Conservation (phyloP, 2,888 invertebrate species). For the Drosophila histrio region DNA sequence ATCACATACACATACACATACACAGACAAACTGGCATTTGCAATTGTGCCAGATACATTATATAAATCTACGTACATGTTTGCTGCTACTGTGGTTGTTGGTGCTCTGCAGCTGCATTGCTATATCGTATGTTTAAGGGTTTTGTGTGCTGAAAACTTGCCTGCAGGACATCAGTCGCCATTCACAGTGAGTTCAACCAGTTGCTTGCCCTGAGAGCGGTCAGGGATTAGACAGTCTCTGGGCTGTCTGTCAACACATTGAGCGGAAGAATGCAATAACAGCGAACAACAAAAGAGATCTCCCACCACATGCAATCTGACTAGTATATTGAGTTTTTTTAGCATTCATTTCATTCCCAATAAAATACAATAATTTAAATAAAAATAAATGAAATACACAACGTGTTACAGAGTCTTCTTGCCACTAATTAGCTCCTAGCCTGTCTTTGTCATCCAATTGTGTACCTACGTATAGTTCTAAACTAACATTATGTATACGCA, state of each 20-base stretch:
- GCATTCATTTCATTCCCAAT: background rate
- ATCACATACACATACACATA: background rate
- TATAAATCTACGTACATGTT: slow-evolving; percentile 9
- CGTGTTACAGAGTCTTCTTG: too few relatives aligned
- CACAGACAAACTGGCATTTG: slow-evolving; percentile 3
- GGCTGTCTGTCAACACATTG: slow-evolving; percentile 51
- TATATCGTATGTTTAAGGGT: slow-evolving; percentile 63
- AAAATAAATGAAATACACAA: background rate
- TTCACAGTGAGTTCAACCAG: slow-evolving; percentile 28
- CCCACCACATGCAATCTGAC: background rate
- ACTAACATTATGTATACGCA: slow-evolving; percentile 9
- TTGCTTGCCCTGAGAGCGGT: slow-evolving; percentile 10
- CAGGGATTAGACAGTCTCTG: slow-evolving; percentile 2
- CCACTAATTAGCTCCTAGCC: background rate
- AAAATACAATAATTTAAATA: background rate
- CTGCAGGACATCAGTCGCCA: slow-evolving; percentile 74
- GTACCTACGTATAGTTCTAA: background rate
- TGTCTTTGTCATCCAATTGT: background rate
- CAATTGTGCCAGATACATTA: slow-evolving; percentile 31
- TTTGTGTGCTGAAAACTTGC: slow-evolving; percentile 64
- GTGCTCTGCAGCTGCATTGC: slow-evolving; percentile 35
- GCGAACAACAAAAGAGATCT: slow-evolving; percentile 30
- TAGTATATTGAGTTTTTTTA: background rate
- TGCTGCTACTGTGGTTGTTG: slow-evolving; percentile 5
- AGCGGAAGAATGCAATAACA: slow-evolving; percentile 71